Percentiles rank a stretch among this genome's conserved stretches.
phyloP scores from a whole-genome alignment of 2,888 invertebrate genomes.

The Parapristionchus giblindavisi region DNA sequence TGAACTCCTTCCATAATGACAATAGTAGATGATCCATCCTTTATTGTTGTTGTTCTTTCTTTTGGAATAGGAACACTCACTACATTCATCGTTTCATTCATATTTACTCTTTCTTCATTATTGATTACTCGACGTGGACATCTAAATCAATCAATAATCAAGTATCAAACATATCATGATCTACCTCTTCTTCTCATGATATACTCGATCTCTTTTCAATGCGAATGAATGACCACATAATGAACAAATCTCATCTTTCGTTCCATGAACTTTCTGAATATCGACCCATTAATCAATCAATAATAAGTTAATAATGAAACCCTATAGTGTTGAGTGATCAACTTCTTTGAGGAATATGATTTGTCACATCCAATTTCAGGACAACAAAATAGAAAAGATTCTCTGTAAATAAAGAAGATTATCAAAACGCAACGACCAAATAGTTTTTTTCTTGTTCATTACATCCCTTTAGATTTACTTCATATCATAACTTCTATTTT shows the following conservation, averaged over 20 bases:
- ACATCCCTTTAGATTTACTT: no score
- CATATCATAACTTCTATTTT: no score
- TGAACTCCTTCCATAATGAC: not conserved
- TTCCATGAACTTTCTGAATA: constrained; percentile 47
- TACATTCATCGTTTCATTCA: not conserved
- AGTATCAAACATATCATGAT: not conserved
- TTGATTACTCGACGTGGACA: not conserved
- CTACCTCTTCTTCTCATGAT: constrained; percentile 47
- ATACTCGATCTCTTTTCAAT: constrained; percentile 48
- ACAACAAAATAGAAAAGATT: not conserved
- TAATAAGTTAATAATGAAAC: not conserved
- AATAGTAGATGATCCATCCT: not conserved
- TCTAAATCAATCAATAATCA: not conserved
- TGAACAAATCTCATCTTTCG: constrained; percentile 38
- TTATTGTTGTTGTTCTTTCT: not conserved
- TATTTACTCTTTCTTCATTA: not conserved
- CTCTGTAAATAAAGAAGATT: not conserved
- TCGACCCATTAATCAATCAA: not conserved
- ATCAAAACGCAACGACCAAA: not conserved
- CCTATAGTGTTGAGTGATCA: constrained; percentile 15
- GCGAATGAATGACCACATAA: constrained; percentile 45
- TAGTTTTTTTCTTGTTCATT: no score
- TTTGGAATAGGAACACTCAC: not conserved
- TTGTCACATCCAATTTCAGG: not conserved
- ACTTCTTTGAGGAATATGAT: constrained; percentile 8